These are phyloP conservation scores for Lycophotia porphyrea DNA, from an alignment of 2,888 invertebrate species.

Conservation along the genomic window DNA sequence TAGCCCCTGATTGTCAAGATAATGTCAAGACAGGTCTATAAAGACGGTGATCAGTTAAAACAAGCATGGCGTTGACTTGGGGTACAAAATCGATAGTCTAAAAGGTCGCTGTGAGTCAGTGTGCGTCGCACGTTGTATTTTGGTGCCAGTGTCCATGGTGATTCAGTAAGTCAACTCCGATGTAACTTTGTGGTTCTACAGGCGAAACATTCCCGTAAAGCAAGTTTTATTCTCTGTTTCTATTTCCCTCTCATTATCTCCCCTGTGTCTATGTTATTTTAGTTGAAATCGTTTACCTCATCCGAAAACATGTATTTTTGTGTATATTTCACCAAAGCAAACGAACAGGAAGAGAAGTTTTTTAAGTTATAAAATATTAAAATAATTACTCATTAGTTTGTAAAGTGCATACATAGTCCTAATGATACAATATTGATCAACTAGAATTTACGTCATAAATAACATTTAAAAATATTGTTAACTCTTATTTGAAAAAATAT, in stretches of 20 bases:
- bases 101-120: conserved; percentile 53
- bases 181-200: background rate
- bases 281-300: background rate
- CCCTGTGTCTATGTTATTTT: background rate
- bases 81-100: conserved; percentile 61
- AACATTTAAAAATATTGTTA: background rate
- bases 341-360: background rate
- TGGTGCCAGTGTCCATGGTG: conserved; percentile 11
- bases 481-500: background rate
- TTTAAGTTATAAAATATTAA: background rate
- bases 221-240: background rate
- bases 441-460: background rate
- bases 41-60: conserved; percentile 59
- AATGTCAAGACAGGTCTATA: conserved; percentile 55
- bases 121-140: conserved; percentile 43
- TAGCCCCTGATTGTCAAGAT: conserved; percentile 34
- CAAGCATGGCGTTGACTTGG: conserved; percentile 49
- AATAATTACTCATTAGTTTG: background rate
- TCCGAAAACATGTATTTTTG: background rate
- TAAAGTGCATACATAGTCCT: background rate
- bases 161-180: conserved; percentile 12
- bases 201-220: background rate
- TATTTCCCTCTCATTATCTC: background rate
- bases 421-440: background rate
- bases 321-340: background rate